Base-by-base conservation (phyloP, 2,797 vertebrate species). In the Falco novaeseelandiae region DNA sequence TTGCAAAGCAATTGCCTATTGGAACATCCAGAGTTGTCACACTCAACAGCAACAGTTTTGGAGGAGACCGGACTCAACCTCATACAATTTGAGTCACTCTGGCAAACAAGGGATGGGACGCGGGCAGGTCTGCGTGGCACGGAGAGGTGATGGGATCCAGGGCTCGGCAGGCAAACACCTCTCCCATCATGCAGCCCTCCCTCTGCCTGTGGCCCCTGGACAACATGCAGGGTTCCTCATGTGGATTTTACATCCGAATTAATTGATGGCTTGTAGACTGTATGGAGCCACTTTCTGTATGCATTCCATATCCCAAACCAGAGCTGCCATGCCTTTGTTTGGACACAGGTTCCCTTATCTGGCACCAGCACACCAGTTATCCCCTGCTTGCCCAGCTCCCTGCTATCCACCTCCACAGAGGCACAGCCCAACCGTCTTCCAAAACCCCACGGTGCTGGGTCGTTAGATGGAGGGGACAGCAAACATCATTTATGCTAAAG, bases 261-360 rank as follows among this genome's bases (percentile, higher is more conserved):
- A 82, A 26, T 13, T 17, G 55, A 32, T 11, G 29, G 49, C 63
- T 74, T 51, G 44, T 0, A 49, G 54, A 54, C 15, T 3, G 1
- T 8, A 49, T 4, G 20, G 40, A 90, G 21, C 29, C 42, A 36
- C 71, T 65, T 85, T 19, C 55, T 48, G 22, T n/a, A 70, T 0
- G 2, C 0, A 0, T 55, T 70, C 46, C 0, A 2, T 34, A 30
- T 23, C 30, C 52, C 58, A 72, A 29, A 44, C 27, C 3, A 3
- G 40, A 83, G 66, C 19, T 79, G 74, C 2, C 1, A 1, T 4
- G 29, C 25, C 51, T 69, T 52, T 46, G 14, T 48, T 38, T 23
- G 70, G 73, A 70, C 32, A 61, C 20, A 48, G 46, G 3, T 66
- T 32, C 14, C 49, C 32, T 49, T 16, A 9, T 6, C 10, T 1